Conservation (phyloP, 2,797 vertebrate species). For the Phataginus tetradactyla region DNA sequence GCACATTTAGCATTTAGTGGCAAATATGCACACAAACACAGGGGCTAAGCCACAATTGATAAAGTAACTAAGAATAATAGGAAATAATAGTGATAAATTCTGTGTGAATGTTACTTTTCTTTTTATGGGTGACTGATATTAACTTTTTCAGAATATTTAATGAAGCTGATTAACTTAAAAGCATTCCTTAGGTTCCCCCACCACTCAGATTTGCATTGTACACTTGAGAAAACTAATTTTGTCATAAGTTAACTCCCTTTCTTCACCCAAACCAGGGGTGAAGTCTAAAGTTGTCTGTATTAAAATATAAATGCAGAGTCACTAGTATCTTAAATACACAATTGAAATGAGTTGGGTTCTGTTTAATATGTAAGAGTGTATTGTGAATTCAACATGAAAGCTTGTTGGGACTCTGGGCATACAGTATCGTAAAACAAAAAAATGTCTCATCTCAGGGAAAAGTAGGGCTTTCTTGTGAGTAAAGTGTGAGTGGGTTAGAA, state of each 20-base stretch:
- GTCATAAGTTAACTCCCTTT: neutral
- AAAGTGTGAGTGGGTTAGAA: neutral
- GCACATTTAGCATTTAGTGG: neutral
- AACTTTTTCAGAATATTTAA: conserved; percentile 26
- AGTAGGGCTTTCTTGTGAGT: neutral
- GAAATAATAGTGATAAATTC: neutral
- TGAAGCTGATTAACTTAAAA: neutral
- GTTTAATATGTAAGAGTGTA: neutral
- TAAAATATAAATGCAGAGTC: neutral
- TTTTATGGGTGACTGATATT: neutral
- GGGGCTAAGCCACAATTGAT: neutral
- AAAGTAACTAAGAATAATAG: neutral
- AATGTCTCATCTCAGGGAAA: neutral
- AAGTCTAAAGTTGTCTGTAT: neutral
- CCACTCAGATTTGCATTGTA: neutral
- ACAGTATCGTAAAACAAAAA: neutral
- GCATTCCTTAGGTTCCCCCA: neutral
- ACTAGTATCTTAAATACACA: neutral
- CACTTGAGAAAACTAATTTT: conserved; percentile 14
- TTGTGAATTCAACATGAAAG: neutral
- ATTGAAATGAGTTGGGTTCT: neutral
- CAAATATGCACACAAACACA: neutral
- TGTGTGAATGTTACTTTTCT: neutral
- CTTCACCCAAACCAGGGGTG: neutral
- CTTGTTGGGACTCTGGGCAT: neutral